Base-by-base conservation (phyloP, 2,113 vertebrate species). In the Ammodytes marinus region DNA sequence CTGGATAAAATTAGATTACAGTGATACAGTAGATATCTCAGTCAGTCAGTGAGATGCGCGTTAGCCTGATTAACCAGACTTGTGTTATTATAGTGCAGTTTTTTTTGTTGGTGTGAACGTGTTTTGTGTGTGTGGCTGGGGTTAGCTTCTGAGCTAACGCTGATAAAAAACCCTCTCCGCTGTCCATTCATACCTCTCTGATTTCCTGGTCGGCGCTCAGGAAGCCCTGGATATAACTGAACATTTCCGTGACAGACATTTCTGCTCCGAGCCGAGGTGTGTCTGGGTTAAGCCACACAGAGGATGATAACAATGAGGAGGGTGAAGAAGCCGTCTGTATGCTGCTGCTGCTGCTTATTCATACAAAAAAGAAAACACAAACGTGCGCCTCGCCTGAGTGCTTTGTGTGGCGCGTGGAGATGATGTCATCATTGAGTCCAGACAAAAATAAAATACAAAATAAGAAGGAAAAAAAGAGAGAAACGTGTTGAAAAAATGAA, bases 221-320 rank as follows among this genome's bases (percentile, higher is more conserved):
- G 66, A 95, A 97, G 9, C 95, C 96, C 86, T 99, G 98, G 69
- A 99, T 96, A 74, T 95, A 93, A 72, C 95, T 95, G 88, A 99
- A 99, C 96, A 98, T 98, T 69, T 97, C 96, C 45, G 96, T 97
- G 60, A 99, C 98, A 15, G 97, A 97, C 98, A 99, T 99, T 17
- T 88, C n/a, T 39, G 45, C 3, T 66, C 1, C 0, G 5, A 46
- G 47, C 0, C 2, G 52, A 9, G 17, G 17, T 8, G n/a, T n/a
- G 27, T 27, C 27, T 27, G 27, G 37, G 55, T 12, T 37, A 1
- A 19, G 19, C 35, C 55, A 42, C 13, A 7, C n/a, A 45, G 10
- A 43, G 0, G 37, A 27, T 35, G 40, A 0, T 0, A n/a, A 53
- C 1, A 14, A 53, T 3, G 1, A 74, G 27, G 27, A 27, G 27